Evolutionary conservation across 2,797 vertebrate genomes (phyloP).

Genomic region (Chaenodraco wilsoni): DNA sequence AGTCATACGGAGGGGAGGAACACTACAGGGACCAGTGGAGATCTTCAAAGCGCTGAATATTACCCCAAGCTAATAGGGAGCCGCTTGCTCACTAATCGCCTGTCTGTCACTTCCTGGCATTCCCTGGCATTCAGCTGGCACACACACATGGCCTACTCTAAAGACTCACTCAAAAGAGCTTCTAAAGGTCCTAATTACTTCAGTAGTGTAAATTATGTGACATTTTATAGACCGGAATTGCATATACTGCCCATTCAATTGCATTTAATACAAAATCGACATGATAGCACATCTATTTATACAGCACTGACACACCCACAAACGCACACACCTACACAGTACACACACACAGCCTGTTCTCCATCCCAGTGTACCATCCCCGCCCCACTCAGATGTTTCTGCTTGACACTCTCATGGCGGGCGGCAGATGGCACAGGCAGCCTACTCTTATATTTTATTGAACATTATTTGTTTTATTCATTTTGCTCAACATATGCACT

Average conservation of each 20-base stretch:
- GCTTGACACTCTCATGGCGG: constrained; percentile 51
- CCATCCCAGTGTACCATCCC: constrained; percentile 32
- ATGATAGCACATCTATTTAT: constrained; percentile 7
- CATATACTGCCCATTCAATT: constrained; percentile 9
- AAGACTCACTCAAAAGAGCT: constrained; percentile 55
- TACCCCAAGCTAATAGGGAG: constrained; percentile 69
- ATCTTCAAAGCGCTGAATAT: constrained; percentile 69
- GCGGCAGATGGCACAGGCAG: constrained; percentile 78
- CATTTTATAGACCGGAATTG: constrained; percentile 26
- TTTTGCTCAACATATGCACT: constrained; percentile 67
- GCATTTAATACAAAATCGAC: constrained; percentile 23
- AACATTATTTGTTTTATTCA: constrained; percentile 81
- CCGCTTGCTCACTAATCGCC: constrained; percentile 76
- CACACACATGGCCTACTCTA: constrained; percentile 52
- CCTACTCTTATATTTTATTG: constrained; percentile 78
- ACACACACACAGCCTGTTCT: constrained; percentile 34
- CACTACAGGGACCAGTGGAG: constrained; percentile 60
- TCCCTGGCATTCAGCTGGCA: constrained; percentile 74
- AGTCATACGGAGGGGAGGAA: constrained; percentile 59
- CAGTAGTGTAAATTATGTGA: constrained; percentile 29
- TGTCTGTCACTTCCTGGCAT: constrained; percentile 76
- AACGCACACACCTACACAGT: background rate
- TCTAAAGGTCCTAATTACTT: constrained; percentile 50
- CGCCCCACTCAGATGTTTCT: constrained; percentile 43
- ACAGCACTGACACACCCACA: constrained; percentile 30